phyloP scores from a whole-genome alignment of 2,888 invertebrate species.

The Drosophila koepferae region DNA sequence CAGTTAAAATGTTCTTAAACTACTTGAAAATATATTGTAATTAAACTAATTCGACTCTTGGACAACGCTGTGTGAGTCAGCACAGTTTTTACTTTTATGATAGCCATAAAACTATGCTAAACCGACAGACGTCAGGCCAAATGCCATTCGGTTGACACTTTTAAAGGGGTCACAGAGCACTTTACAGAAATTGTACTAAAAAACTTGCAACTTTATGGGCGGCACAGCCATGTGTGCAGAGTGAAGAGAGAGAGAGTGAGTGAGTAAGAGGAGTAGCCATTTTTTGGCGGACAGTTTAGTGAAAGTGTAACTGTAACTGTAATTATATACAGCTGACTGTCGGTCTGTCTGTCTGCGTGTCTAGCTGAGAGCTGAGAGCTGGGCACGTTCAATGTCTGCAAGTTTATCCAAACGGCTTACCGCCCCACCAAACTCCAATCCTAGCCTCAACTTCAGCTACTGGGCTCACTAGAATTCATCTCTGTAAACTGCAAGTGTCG shows the following conservation, averaged over 20 bases:
- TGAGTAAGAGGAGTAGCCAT: neutral
- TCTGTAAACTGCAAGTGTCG: conserved; percentile 74
- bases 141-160: conserved; percentile 64
- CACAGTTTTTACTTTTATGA: conserved; percentile 14
- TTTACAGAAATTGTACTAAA: conserved; percentile 34
- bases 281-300: conserved; percentile 60
- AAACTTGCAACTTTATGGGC: conserved; percentile 44
- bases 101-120: conserved; percentile 37
- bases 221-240: conserved; percentile 16
- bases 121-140: conserved; percentile 12
- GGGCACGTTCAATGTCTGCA: conserved; percentile 55
- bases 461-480: conserved; percentile 33
- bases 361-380: conserved; percentile 18
- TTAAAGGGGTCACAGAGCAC: conserved; percentile 69
- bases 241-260: neutral
- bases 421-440: conserved; percentile 23
- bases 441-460: conserved; percentile 3
- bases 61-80: neutral
- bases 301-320: conserved; percentile 81
- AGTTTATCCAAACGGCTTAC: conserved; percentile 68
- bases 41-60: conserved; percentile 6
- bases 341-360: conserved; percentile 33
- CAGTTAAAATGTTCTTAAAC: neutral
- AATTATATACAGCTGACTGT: conserved; percentile 73
- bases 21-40: neutral